Conservation (phyloP, 1,140 invertebrate species). For the Pectinophora gossypiella region DNA sequence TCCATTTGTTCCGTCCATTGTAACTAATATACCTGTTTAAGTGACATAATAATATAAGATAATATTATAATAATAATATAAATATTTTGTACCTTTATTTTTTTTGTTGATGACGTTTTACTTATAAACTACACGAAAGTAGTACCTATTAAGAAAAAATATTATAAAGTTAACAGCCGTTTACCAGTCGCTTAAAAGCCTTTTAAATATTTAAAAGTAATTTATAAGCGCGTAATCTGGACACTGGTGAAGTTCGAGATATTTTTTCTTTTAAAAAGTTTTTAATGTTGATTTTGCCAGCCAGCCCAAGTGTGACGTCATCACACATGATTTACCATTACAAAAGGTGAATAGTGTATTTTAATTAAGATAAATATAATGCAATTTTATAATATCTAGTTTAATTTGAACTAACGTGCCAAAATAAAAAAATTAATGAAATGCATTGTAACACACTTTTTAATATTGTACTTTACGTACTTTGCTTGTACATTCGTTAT, state of each 20-base stretch:
- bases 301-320: too few species aligned
- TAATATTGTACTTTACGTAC: not conserved
- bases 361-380: not conserved
- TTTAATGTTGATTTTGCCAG: too few species aligned
- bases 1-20: not conserved
- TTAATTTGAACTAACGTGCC: constrained; percentile 24
- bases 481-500: constrained; percentile 1
- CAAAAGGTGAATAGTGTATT: not conserved
- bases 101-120: too few species aligned
- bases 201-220: too few species aligned
- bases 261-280: too few species aligned
- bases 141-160: too few species aligned
- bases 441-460: not conserved
- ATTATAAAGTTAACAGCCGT: too few species aligned
- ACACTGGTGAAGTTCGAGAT: too few species aligned
- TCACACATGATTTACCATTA: not conserved
- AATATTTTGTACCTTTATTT: not conserved
- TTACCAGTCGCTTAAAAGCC: too few species aligned
- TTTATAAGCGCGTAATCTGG: too few species aligned
- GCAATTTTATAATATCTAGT: not conserved
- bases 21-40: constrained; percentile 8
- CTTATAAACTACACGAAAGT: too few species aligned
- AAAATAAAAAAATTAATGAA: not conserved
- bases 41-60: constrained; percentile 7
- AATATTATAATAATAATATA: not conserved